A percentile compares a stretch with the other conserved stretches of the same genome.
Conservation (phyloP, 35 echinoderm and acorn worm species). For the Heliocidaris erythrogramma region DNA sequence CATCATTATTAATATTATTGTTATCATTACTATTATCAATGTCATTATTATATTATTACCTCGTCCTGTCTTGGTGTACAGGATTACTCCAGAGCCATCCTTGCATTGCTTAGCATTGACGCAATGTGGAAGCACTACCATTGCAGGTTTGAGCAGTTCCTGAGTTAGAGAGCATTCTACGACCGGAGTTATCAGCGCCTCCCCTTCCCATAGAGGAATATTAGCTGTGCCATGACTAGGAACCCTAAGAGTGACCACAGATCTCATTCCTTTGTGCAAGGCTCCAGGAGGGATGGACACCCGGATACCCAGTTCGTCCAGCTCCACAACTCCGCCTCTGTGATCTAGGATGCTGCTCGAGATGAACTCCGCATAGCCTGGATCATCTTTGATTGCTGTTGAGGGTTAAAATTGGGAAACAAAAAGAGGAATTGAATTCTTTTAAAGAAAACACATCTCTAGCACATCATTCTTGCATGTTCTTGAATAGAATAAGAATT, state of each 20-base stretch:
- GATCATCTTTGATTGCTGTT: neutral
- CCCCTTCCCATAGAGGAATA: neutral
- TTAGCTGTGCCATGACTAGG: neutral
- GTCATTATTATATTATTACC: neutral
- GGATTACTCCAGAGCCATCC: neutral
- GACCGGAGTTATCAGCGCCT: neutral
- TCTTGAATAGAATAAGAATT: no score
- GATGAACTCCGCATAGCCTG: neutral
- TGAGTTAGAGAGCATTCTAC: neutral
- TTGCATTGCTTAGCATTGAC: neutral
- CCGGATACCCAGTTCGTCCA: neutral
- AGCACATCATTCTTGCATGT: no score
- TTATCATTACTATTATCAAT: no score
- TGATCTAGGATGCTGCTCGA: neutral
- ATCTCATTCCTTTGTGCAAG: neutral
- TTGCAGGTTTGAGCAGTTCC: neutral
- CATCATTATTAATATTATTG: no score
- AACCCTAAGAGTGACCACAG: neutral
- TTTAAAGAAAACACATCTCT: no score
- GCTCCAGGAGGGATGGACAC: neutral
- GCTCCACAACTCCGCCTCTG: neutral
- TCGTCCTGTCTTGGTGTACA: neutral
- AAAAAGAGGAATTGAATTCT: no score
- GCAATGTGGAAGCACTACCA: neutral
- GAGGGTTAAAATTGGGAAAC: neutral